Conservation (phyloP, 1,140 invertebrate species). For the Bombus huntii region DNA sequence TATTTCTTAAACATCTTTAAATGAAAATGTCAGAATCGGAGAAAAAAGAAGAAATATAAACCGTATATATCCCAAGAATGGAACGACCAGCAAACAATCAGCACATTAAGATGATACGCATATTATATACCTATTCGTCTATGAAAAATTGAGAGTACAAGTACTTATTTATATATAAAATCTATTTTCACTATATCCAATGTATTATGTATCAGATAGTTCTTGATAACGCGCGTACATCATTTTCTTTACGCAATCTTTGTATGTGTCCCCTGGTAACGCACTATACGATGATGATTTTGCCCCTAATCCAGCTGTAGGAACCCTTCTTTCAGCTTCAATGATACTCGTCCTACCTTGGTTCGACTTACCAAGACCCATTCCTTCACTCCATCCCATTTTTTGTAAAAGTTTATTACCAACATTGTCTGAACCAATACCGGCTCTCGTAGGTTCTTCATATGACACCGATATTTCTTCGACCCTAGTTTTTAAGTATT, state of each 20-base stretch:
- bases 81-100: conserved; percentile 41
- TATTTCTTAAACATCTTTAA: conserved; percentile 11
- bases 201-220: conserved; percentile 84
- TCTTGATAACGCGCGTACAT: conserved; percentile 93
- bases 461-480: conserved; percentile 82
- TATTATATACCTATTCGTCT: conserved; percentile 54
- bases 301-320: conserved; percentile 89
- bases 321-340: conserved; percentile 87
- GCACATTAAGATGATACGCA: conserved; percentile 46
- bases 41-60: conserved; percentile 27
- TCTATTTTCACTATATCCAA: conserved; percentile 51
- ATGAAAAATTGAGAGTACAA: conserved; percentile 64
- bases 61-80: conserved; percentile 42
- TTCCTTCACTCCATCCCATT: conserved; percentile 99
- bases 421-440: conserved; percentile 94
- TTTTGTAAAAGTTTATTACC: conserved; percentile 97
- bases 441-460: conserved; percentile 87
- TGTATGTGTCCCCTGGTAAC: conserved; percentile 92
- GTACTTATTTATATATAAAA: conserved; percentile 60
- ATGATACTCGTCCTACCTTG: conserved; percentile 97
- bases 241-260: conserved; percentile 95
- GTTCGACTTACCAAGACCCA: conserved; percentile 95
- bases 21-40: conserved; percentile 21
- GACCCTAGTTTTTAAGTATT: conserved; percentile 85
- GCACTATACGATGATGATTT: conserved; percentile 89